Percentiles rank a stretch among this genome's conserved stretches.
Evolutionary conservation across 30 jellyfish, hydroid and myxozoan species (phyloP).

Genomic region (Catostylus mosaicus): DNA sequence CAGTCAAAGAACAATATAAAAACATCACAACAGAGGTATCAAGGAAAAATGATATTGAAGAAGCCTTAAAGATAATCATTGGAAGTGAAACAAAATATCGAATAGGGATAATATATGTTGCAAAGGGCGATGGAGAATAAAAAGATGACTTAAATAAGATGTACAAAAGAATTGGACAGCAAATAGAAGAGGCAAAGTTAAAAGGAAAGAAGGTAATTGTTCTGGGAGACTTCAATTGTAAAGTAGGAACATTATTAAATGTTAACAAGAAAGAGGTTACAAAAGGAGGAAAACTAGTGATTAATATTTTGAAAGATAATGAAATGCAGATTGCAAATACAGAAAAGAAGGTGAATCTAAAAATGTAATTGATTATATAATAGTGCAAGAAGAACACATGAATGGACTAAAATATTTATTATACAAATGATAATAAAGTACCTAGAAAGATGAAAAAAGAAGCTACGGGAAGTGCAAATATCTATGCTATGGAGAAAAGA

Average conservation of each 20-base stretch:
- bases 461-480: too few relatives aligned
- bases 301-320: not conserved
- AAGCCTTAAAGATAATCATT: conserved; percentile 27
- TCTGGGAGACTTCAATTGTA: conserved; percentile 47
- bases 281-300: conserved; percentile 31
- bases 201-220: conserved; percentile 5
- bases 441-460: too few relatives aligned
- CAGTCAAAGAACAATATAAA: conserved; percentile 7
- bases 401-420: too few relatives aligned
- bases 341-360: conserved; percentile 10
- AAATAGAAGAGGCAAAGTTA: conserved; percentile 4
- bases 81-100: conserved; percentile 30
- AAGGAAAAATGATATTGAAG: conserved; percentile 4
- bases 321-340: not conserved
- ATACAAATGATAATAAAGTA: too few relatives aligned
- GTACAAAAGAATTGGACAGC: conserved; percentile 21
- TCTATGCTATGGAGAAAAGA: too few relatives aligned
- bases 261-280: conserved; percentile 14
- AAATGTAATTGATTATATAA: conserved; percentile 30
- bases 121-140: conserved; percentile 30
- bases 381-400: too few relatives aligned
- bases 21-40: conserved; percentile 10
- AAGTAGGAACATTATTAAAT: not conserved
- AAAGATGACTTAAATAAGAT: conserved; percentile 1
- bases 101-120: conserved; percentile 43